Evolutionary conservation across 1,140 invertebrate genomes (phyloP), one percentile per base, ranked within the genome.

Genomic region (Ceratina calcarata): DNA sequence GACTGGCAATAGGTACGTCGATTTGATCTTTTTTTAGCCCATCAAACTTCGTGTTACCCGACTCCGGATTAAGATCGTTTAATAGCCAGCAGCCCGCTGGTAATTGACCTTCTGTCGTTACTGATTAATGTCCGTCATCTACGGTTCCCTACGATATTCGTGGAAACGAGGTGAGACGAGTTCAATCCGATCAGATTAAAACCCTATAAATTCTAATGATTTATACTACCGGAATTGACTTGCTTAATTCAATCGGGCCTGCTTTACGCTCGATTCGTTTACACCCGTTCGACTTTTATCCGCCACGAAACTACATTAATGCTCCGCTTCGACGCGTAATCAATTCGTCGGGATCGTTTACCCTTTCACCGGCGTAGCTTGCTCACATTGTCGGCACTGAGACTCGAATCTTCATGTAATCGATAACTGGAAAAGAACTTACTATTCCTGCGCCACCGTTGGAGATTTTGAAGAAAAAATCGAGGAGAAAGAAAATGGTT

Each of bases 21-120:
- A 62, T 53, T 78, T 71, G 27, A 71, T 71, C 67, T 20, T 45
- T 70, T 45, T 53, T 37, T 45, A 10, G 24, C n/a, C 57, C 27
- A 24, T 62, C 68, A 16, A 71, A 78, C 45, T 60, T 49, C 15
- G 49, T 62, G 75, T 62, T 78, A 61, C 27, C 27, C 45, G 13
- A 45, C 8, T 15, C 16, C 49, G 20, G 45, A 61, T 71, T 71
- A 71, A 71, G 61, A 20, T 60, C 24, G 67, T 45, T 78, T 78
- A 78, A 71, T 78, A 78, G 71, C 58, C 55, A 78, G 37, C 58
- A 45, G 22, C 15, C 49, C 15, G 15, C 37, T 71, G 24, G 75
- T 78, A 71, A 78, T 78, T 78, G 75, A 78, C 75, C 67, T 64
- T 53, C 75, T 78, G 75, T 71, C 75, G 8, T 22, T 24, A 13